Evolutionary conservation across 2,797 vertebrate genomes (phyloP), one percentile per base, ranked within the genome.

Genomic region (Lacerta viridis): DNA sequence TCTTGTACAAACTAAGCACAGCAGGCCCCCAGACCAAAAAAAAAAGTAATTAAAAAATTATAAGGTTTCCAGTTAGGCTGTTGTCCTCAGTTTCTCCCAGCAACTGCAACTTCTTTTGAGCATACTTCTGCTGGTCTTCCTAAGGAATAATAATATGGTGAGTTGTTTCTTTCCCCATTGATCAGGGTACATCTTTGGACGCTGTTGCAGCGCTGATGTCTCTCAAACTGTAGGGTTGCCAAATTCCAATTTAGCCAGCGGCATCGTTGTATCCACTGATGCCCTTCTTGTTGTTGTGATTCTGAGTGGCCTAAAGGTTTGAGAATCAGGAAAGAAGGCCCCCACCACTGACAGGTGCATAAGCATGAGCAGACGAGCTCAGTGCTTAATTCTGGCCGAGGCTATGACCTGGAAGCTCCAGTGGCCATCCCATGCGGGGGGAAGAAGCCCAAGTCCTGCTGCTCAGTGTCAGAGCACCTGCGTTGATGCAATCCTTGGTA

Each of bases 11-110:
- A 1, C 18, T 7, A 1, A 87, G 88, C 91, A 95, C 89, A 92
- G 86, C 93, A 86, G 87, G 88, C 91, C 92, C 92, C 77, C 91
- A 93, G 93, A 92, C 91, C 50, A 9, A 7, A 93, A 92, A 90
- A 90, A 89, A 92, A 92, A 91, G 90, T 89, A 92, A 94, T 94
- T 95, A 23, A 87, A 91, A 94, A 94, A 94, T 92, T 80, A 83
- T 0, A 88, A 23, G 90, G 80, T 89, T 93, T 93, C 93, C 94
- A 93, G 43, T 93, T 91, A 89, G 88, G 89, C 87, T 83, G 92
- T 87, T 93, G 91, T 93, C 92, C 93, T 91, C 91, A 82, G 83
- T 94, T 81, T 91, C 50, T 90, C 29, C 80, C 83, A 75, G 85
- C 93, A 90, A 90, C 93, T 87, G 74, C 88, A 91, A 83, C 92